phyloP scores from a whole-genome alignment of 1,140 invertebrate genomes.

The Drosophila parvula region DNA sequence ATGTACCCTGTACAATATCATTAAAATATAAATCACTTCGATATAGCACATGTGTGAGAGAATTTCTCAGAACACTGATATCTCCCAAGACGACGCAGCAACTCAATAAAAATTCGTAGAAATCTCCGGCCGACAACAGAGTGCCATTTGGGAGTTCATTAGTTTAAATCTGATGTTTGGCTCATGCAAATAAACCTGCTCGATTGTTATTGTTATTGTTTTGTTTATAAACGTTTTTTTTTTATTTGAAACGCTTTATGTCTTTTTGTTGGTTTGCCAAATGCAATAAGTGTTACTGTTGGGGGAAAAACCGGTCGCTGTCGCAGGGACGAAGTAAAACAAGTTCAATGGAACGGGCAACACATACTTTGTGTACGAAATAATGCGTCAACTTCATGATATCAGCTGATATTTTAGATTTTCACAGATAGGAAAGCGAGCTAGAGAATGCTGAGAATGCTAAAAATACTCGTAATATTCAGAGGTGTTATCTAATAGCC shows the following conservation, averaged over 20 bases:
- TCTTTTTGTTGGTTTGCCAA: constrained; percentile 13
- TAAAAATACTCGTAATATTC: constrained; percentile 11
- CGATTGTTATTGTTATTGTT: constrained; percentile 34
- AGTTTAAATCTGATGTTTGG: constrained; percentile 44
- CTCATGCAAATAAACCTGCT: constrained; percentile 68
- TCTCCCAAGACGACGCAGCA: neutral
- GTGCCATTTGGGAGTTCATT: constrained; percentile 63
- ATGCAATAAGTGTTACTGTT: constrained; percentile 22
- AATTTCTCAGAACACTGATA: constrained; percentile 25
- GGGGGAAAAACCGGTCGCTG: constrained; percentile 25
- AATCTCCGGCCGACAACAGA: constrained; percentile 31
- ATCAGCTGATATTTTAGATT: constrained; percentile 39
- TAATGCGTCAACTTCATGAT: constrained; percentile 32
- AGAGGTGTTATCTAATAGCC: constrained; percentile 9
- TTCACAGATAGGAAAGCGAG: constrained; percentile 25
- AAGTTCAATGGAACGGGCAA: constrained; percentile 38
- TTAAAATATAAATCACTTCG: constrained; percentile 14
- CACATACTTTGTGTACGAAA: constrained; percentile 7
- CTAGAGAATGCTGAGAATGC: constrained; percentile 17
- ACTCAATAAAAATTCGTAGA: constrained; percentile 57
- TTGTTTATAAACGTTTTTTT: constrained; percentile 22
- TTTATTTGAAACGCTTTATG: neutral
- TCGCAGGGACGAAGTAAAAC: constrained; percentile 9
- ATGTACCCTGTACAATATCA: neutral
- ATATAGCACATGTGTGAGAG: constrained; percentile 19